Evolutionary conservation across 2,797 vertebrate species (phyloP).

Genomic region (Vespertilio murinus): DNA sequence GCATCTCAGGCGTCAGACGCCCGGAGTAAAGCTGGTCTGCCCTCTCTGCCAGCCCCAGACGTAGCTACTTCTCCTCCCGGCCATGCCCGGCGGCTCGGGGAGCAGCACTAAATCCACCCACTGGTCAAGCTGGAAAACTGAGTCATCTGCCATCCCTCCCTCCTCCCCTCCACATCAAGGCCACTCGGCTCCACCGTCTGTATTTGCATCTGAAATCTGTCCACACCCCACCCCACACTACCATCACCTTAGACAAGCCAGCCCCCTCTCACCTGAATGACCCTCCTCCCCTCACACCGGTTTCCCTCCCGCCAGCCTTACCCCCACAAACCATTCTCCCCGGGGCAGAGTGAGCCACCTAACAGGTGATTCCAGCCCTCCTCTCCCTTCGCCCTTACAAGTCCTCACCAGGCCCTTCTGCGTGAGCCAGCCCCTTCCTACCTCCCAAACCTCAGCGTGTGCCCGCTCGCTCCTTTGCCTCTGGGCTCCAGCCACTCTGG

Average conservation of each 20-base stretch:
- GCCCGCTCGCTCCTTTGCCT: background rate
- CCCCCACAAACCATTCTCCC: background rate
- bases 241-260: background rate
- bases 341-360: background rate
- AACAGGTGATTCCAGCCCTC: background rate
- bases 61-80: background rate
- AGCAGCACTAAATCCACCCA: background rate
- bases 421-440: background rate
- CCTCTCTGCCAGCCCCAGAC: background rate
- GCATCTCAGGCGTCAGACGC: background rate
- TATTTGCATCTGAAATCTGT: background rate
- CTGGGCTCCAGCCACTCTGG: background rate
- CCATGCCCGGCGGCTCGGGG: background rate
- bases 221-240: background rate
- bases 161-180: background rate
- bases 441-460: rapidly evolving
- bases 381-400: background rate
- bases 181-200: background rate
- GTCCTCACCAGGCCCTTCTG: too few relatives aligned
- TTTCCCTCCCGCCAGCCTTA: background rate
- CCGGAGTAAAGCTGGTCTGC: background rate
- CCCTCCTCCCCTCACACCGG: rapidly evolving
- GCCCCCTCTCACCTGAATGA: background rate
- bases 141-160: background rate
- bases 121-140: background rate